These are phyloP conservation scores for Psix sp. DNA, from an alignment of 1,140 invertebrate species.

Conservation along the genomic window DNA sequence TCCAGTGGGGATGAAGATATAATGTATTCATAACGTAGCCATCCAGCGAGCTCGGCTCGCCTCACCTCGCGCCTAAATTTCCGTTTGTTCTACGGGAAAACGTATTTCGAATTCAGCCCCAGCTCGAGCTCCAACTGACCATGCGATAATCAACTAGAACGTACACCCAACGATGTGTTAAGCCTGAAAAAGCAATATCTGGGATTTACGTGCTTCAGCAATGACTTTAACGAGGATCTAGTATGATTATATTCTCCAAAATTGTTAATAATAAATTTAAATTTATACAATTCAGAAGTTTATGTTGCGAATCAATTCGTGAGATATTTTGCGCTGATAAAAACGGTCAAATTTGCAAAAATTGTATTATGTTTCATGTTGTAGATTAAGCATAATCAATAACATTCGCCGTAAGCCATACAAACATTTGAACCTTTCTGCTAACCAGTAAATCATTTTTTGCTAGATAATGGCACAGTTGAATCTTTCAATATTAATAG, in stretches of 20 bases:
- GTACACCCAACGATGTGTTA: slow-evolving; percentile 41
- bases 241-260: slow-evolving; percentile 33
- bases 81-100: slow-evolving; percentile 50
- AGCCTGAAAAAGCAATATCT: slow-evolving; percentile 57
- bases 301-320: too few relatives aligned
- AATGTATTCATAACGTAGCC: slow-evolving; percentile 72
- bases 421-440: too few relatives aligned
- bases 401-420: too few relatives aligned
- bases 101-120: slow-evolving; percentile 44
- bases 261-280: slow-evolving; percentile 39
- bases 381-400: too few relatives aligned
- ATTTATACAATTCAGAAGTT: too few relatives aligned
- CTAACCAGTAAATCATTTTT: too few relatives aligned
- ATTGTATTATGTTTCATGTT: too few relatives aligned
- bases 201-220: slow-evolving; percentile 45
- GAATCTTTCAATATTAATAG: too few relatives aligned
- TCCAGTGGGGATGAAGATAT: slow-evolving; percentile 66
- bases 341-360: too few relatives aligned
- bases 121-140: slow-evolving; percentile 31
- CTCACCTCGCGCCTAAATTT: slow-evolving; percentile 25
- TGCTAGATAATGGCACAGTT: too few relatives aligned
- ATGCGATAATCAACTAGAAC: slow-evolving; percentile 39
- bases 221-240: slow-evolving; percentile 33
- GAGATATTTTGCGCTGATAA: too few relatives aligned
- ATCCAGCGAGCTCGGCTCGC: slow-evolving; percentile 43